Evolutionary conservation across 2,113 vertebrate species (phyloP).

Genomic region (Dasyprocta punctata): DNA sequence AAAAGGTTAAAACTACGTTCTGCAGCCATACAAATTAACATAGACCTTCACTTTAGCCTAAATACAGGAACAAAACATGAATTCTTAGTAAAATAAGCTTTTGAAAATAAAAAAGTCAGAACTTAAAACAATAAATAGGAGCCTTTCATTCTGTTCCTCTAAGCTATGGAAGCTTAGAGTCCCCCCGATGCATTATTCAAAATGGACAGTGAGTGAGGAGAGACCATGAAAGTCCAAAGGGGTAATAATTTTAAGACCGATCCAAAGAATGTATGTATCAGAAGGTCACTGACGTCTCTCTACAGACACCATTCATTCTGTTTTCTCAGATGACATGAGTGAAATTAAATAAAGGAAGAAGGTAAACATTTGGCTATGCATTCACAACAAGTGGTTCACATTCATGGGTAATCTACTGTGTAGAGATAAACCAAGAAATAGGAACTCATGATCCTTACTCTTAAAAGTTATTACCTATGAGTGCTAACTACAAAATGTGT

Average conservation of each 20-base stretch:
- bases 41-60: background rate
- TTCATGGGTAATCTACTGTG: background rate
- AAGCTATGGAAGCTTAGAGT: background rate
- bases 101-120: constrained; percentile 11
- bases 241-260: background rate
- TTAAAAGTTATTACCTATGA: background rate
- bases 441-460: background rate
- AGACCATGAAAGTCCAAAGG: background rate
- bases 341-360: background rate
- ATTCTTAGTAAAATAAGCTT: constrained; percentile 49
- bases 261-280: background rate
- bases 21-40: constrained; percentile 35
- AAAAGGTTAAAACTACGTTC: constrained; percentile 63
- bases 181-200: background rate
- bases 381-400: background rate
- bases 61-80: background rate
- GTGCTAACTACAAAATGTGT: background rate
- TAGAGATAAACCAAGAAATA: background rate
- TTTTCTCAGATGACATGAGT: background rate
- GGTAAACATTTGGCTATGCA: background rate
- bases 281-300: background rate
- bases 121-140: constrained; percentile 15
- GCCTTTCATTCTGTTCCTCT: constrained; percentile 8
- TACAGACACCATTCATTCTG: background rate
- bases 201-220: background rate